These are phyloP conservation scores for Grapholita molesta DNA, from an alignment of 1,140 invertebrate species.

Conservation along the genomic window DNA sequence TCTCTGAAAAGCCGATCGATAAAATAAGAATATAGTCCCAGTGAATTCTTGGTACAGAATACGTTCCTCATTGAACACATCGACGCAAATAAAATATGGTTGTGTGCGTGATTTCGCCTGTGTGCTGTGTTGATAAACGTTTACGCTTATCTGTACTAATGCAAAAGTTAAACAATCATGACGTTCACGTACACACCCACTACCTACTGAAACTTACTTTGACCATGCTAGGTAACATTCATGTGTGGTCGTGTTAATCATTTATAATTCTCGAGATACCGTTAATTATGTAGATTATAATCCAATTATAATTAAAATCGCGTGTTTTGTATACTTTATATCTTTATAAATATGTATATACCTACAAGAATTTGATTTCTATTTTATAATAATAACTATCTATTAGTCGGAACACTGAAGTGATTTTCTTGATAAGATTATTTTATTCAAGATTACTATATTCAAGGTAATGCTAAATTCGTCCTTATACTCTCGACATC, in stretches of 20 bases:
- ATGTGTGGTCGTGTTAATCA: neutral
- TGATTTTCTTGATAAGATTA: too few species aligned
- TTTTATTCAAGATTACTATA: too few species aligned
- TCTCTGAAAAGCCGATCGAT: neutral
- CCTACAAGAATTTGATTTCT: too few species aligned
- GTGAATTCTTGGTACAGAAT: constrained; percentile 2
- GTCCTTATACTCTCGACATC: too few species aligned
- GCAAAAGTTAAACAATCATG: constrained; percentile 21
- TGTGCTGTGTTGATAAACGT: neutral
- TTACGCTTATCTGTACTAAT: neutral
- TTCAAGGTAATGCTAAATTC: too few species aligned
- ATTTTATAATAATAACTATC: too few species aligned
- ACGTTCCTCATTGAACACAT: neutral
- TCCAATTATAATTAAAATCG: neutral
- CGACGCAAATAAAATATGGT: constrained; percentile 9
- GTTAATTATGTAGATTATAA: neutral
- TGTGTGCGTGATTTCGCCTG: neutral
- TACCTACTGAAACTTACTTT: constrained; percentile 29
- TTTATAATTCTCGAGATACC: neutral
- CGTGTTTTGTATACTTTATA: neutral
- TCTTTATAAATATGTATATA: too few species aligned
- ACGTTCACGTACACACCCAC: constrained; percentile 47
- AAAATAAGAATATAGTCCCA: neutral
- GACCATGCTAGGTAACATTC: constrained; percentile 7
- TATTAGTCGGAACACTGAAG: too few species aligned